phyloP scores from a whole-genome alignment of 2,888 invertebrate genomes.

The Drosophila kanekoi region DNA sequence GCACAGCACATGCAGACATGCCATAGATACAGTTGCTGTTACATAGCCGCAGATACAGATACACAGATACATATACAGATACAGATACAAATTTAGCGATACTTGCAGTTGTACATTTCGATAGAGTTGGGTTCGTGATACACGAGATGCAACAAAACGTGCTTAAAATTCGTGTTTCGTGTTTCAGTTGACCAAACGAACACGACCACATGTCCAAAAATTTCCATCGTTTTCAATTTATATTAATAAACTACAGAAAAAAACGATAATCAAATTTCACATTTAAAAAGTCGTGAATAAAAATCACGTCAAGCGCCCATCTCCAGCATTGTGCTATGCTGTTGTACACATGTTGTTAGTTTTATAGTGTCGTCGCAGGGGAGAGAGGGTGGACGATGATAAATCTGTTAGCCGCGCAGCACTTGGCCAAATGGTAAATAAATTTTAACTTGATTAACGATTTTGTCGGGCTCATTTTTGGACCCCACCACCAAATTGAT shows the following conservation, averaged over 20 bases:
- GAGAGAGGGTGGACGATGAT: conserved; percentile 32
- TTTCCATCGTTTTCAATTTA: too few species aligned
- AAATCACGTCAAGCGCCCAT: conserved; percentile 1
- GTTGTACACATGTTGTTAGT: conserved; percentile 38
- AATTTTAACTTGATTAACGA: conserved; percentile 77
- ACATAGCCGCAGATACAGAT: conserved; percentile 12
- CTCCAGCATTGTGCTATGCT: conserved; percentile 1
- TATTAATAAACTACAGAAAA: background rate
- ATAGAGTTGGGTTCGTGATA: background rate
- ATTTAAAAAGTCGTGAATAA: background rate
- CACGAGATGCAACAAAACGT: background rate
- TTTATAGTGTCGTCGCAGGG: conserved; percentile 11
- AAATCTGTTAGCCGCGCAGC: conserved; percentile 52
- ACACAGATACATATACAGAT: conserved; percentile 12
- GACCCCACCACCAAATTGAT: conserved; percentile 52
- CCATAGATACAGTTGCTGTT: conserved; percentile 9
- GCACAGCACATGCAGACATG: conserved; percentile 48
- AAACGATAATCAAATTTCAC: background rate
- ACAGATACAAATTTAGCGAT: conserved; percentile 11
- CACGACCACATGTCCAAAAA: too few species aligned
- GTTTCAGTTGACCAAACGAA: background rate
- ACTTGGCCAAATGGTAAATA: conserved; percentile 52
- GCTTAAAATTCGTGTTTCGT: background rate
- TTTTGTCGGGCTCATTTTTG: conserved; percentile 49
- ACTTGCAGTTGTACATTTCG: background rate